phyloP scores from a whole-genome alignment of 1,140 invertebrate species.

The Periplaneta americana region DNA sequence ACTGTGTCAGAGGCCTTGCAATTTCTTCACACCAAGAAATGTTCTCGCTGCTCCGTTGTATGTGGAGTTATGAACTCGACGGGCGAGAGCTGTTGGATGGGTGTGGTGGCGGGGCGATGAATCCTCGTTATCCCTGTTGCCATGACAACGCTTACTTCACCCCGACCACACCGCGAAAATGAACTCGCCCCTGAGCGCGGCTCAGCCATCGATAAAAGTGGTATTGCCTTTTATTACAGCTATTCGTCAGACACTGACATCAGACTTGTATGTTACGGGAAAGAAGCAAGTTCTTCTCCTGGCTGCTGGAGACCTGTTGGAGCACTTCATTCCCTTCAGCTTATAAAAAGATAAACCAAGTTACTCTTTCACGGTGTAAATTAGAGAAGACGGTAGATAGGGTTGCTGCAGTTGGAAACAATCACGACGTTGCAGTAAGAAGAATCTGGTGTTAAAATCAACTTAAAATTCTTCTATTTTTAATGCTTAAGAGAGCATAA shows the following conservation, averaged over 20 bases:
- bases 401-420: no score
- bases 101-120: not conserved
- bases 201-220: not conserved
- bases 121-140: not conserved
- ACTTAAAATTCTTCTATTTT: no score
- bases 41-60: no score
- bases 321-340: no score
- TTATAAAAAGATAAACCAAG: no score
- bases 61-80: not conserved
- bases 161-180: not conserved
- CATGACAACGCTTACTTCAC: not conserved
- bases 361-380: no score
- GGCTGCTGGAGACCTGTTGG: not conserved
- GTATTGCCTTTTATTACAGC: not conserved
- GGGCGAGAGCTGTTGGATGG: not conserved
- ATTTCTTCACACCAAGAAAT: no score
- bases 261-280: not conserved
- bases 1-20: no score
- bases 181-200: conserved; percentile 1
- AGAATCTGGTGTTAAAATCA: no score
- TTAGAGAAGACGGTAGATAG: no score
- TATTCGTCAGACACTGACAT: not conserved
- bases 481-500: no score
- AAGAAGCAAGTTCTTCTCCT: not conserved
- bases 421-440: no score